phyloP scores from a whole-genome alignment of 2,888 invertebrate species.

The Diogma glabrata region DNA sequence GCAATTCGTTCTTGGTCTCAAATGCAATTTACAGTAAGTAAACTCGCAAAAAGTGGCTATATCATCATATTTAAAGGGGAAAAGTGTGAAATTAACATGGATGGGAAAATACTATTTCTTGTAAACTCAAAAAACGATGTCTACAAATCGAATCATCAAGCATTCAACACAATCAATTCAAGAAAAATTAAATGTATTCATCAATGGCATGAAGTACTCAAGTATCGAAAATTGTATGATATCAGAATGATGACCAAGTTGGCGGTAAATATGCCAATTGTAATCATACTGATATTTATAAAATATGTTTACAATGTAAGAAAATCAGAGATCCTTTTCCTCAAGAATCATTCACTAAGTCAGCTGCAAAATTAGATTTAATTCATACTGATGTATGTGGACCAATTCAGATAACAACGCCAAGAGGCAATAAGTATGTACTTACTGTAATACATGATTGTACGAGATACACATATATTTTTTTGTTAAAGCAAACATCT shows the following conservation, averaged over 20 bases:
- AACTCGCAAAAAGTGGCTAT: conserved; percentile 10
- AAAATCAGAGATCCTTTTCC: not conserved
- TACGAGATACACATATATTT: not conserved
- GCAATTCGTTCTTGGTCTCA: not conserved
- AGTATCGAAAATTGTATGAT: too few species aligned
- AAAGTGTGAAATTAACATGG: too few species aligned
- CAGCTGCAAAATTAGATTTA: too few species aligned
- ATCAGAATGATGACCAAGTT: too few species aligned
- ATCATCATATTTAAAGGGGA: conserved; percentile 12
- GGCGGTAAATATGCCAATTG: too few species aligned
- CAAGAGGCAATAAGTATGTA: not conserved
- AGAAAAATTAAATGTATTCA: conserved; percentile 7
- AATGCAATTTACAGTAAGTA: not conserved
- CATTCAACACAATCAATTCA: not conserved
- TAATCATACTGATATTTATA: too few species aligned
- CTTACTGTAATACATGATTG: not conserved
- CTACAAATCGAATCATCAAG: conserved; percentile 3
- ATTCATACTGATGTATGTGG: too few species aligned
- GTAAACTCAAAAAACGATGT: conserved; percentile 8
- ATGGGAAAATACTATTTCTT: conserved; percentile 5
- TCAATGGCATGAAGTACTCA: conserved; percentile 9
- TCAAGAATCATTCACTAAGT: not conserved
- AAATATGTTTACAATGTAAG: too few species aligned
- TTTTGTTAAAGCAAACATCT: conserved; percentile 15
- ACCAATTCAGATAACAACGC: not conserved